A percentile compares a stretch with the other conserved stretches of the same genome.
Evolutionary conservation across 53 echinoderm and acorn worm species (phyloP).

Genomic region (Crossaster papposus): DNA sequence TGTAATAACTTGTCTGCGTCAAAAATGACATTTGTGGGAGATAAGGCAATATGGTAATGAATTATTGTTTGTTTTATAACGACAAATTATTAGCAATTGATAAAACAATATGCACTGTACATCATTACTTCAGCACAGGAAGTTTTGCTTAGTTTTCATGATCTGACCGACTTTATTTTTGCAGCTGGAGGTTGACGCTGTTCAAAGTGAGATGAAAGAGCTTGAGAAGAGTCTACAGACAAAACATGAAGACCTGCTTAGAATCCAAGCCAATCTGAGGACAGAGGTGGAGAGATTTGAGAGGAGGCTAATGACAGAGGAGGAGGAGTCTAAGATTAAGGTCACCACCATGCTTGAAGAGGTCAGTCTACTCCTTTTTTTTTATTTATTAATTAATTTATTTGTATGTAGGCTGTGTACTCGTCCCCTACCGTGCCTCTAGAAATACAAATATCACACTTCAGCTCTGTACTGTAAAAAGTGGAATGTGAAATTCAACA

Average conservation of each 20-base stretch:
- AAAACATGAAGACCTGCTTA: constrained; percentile 68
- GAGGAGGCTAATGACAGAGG: constrained; percentile 45
- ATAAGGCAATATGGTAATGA: too few species aligned
- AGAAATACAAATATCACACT: too few species aligned
- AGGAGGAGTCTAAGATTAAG: constrained; percentile 52
- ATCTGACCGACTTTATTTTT: neutral
- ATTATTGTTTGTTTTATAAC: too few species aligned
- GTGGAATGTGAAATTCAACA: too few species aligned
- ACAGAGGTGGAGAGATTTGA: constrained; percentile 66
- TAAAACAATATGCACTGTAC: too few species aligned
- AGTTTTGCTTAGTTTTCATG: neutral
- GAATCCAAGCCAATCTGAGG: constrained; percentile 48
- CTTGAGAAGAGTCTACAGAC: constrained; percentile 73
- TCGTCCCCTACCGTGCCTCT: too few species aligned
- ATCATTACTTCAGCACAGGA: too few species aligned
- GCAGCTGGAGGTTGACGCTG: constrained; percentile 66
- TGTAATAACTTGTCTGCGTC: too few species aligned
- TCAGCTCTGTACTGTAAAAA: too few species aligned
- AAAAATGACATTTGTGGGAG: too few species aligned
- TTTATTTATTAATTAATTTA: neutral
- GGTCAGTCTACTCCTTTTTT: neutral
- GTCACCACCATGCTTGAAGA: constrained; percentile 24
- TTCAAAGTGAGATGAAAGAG: constrained; percentile 67
- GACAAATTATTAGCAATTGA: too few species aligned
- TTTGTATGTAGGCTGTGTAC: neutral